Evolutionary conservation across 1,140 invertebrate species (phyloP), one percentile per base, ranked within the genome.

Genomic region (Holotrichia oblita): DNA sequence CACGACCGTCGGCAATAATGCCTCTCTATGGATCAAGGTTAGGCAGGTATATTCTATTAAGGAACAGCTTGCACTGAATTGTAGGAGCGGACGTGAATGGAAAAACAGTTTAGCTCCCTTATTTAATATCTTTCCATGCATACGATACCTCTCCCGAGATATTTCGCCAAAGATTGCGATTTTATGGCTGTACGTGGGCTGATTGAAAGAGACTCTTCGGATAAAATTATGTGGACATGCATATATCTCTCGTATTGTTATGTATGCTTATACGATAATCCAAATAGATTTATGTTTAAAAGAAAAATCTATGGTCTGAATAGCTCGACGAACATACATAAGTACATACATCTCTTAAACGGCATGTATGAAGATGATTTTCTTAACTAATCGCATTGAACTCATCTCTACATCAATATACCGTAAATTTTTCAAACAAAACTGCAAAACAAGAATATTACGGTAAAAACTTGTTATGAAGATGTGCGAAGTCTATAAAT

Each of bases 31-130:
- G 48, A 55, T 55, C 48, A 55, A 55, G 48, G 48, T 55, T 55
- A 55, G 48, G n/a, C 48, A 55, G 48, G 48, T 17, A 55, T 55
- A n/a, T 55, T n/a, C 48, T 55, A 55, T 55, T 55, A 55, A 55
- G 2, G 48, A 55, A 55, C 48, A 55, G 14, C 48, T 14, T 55
- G 48, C 48, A 55, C 17, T 55, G 48, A 55, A 55, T 55, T 55
- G 48, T 55, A 17, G 48, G 48, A 55, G 14, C 48, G 48, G 48
- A 55, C 48, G 48, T 55, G 48, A 55, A 55, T 55, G 48, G 48
- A 55, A 55, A 55, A 55, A 55, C 48, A 55, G 48, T 55, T 55
- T 55, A 55, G 48, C 48, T 14, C 48, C 17, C 48, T 55, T 17
- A 55, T 55, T 55, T 55, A 55, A 55, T 55, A 55, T 55, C 48